These are phyloP conservation scores for Lateolabrax maculatus DNA, from an alignment of 2,797 vertebrate species.

Conservation along the genomic window DNA sequence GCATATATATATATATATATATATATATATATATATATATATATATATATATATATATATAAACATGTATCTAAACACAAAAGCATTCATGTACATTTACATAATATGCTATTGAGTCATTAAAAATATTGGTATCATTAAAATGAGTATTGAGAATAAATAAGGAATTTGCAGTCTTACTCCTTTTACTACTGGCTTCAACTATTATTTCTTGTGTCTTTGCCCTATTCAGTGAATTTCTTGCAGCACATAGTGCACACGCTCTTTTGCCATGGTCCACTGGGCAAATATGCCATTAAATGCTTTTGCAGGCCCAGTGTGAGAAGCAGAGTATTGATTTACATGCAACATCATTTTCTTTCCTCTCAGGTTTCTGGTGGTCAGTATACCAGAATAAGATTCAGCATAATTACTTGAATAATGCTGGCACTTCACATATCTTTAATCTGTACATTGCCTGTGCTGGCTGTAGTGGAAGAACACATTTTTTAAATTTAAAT, in stretches of 20 bases:
- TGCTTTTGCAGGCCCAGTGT: slow-evolving; percentile 57
- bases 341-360: slow-evolving; percentile 63
- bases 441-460: slow-evolving; percentile 9
- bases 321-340: slow-evolving; percentile 70
- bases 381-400: slow-evolving; percentile 46
- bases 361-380: slow-evolving; percentile 42
- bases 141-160: slow-evolving; percentile 6
- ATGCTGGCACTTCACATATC: slow-evolving; percentile 26
- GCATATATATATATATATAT: neutral
- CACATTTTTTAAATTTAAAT: slow-evolving; percentile 30
- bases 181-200: neutral
- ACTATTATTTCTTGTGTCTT: slow-evolving; percentile 14
- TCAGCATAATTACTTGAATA: slow-evolving; percentile 53
- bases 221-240: slow-evolving; percentile 43
- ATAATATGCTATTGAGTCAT: slow-evolving; percentile 3
- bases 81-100: neutral
- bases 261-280: slow-evolving; percentile 38
- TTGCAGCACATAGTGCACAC: slow-evolving; percentile 27
- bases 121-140: neutral
- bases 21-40: neutral
- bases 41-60: no score
- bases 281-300: slow-evolving; percentile 64
- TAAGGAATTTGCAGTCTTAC: slow-evolving; percentile 32
- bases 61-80: neutral
- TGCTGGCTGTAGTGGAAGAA: slow-evolving; percentile 3